A percentile compares a stretch with the other conserved stretches of the same genome.
Evolutionary conservation across 2,888 invertebrate genomes (phyloP).

Genomic region (Apotomis betuletana): DNA sequence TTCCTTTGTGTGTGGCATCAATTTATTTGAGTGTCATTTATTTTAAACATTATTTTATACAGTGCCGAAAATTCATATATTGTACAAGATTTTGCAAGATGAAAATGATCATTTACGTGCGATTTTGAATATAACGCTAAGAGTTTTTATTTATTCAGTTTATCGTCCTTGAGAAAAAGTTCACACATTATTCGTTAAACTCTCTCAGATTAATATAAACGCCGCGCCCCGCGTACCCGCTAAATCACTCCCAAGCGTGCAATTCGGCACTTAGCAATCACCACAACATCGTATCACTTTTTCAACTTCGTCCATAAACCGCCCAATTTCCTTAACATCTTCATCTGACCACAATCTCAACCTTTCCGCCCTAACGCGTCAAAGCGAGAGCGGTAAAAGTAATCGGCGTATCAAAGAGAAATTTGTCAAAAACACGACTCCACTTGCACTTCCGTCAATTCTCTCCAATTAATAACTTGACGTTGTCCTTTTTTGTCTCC

Average conservation of each 20-base stretch:
- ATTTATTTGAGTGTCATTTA: no score
- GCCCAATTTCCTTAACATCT: constrained; percentile 27
- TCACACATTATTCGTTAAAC: constrained; percentile 14
- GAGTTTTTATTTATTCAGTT: neutral
- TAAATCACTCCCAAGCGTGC: constrained; percentile 37
- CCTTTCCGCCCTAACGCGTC: constrained; percentile 69
- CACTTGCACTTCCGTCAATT: constrained; percentile 81
- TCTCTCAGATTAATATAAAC: constrained; percentile 15
- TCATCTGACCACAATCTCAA: constrained; percentile 45
- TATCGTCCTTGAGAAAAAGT: constrained; percentile 14
- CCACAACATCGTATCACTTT: constrained; percentile 25
- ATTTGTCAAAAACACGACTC: constrained; percentile 83
- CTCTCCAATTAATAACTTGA: constrained; percentile 81
- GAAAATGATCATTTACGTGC: no score
- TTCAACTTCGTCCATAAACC: constrained; percentile 36
- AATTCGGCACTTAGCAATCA: constrained; percentile 29
- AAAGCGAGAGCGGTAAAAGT: constrained; percentile 73
- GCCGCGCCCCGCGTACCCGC: neutral
- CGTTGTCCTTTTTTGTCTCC: constrained; percentile 55
- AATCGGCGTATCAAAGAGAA: constrained; percentile 82
- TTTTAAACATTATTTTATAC: no score
- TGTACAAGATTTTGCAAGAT: no score
- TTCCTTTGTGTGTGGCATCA: no score
- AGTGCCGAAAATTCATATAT: no score
- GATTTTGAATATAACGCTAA: no score